Evolutionary conservation across 2,888 invertebrate genomes (phyloP), one percentile per base, ranked within the genome.

Genomic region (Teinopalpus imperialis): DNA sequence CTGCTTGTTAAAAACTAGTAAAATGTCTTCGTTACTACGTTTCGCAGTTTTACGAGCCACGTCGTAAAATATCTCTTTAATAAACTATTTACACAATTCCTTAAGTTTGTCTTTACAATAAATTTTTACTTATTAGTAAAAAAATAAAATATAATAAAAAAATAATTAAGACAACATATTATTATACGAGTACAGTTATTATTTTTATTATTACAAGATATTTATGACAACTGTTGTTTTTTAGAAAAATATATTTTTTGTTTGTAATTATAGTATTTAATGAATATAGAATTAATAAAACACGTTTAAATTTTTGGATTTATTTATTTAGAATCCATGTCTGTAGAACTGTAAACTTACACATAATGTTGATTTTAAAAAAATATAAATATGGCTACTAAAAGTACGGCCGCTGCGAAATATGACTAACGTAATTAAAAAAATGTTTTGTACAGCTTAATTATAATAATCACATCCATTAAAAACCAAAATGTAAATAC

Each of bases 271-370:
- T 16, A 1, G 13, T 14, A 14, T 13, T 12, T 29, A 10, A 16
- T n/a, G 4, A 16, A 4, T 16, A 3, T 54, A 56, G 43, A 53
- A 59, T 55, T 65, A 54, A 68, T 61, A 54, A 40, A 53, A 53
- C 60, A 53, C 49, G 51, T 48, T 57, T 60, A 49, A 56, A 60
- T 63, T 74, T 81, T 77, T 70, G 76, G 75, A 81, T 86, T 81
- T 79, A 83, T 87, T 86, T 83, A 86, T 86, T 88, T 78, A 86
- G 83, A 86, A 81, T 86, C 81, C 82, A 74, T 75, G 78, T 81
- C 80, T 80, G 80, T 81, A 82, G 79, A 81, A 79, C 78, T 81
- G 75, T 81, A 79, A 86, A 85, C 82, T 81, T 85, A 86, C 83
- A 80, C 66, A 69, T 79, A 81, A 81, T 62, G 69, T 79, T 65